phyloP scores from a whole-genome alignment of 2,888 invertebrate genomes.

The Tenthredo livida region DNA sequence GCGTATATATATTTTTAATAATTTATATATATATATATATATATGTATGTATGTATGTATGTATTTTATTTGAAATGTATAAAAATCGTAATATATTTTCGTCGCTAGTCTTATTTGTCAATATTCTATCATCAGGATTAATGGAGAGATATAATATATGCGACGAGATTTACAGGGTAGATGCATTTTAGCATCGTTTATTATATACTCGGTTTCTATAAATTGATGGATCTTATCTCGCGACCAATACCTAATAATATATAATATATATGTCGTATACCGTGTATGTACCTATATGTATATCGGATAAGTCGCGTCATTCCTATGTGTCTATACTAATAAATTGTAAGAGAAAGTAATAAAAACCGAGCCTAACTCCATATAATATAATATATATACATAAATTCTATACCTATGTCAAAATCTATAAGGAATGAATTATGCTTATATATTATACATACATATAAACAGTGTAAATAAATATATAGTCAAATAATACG shows the following conservation, averaged over 20 bases:
- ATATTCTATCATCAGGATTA: not conserved
- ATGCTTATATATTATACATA: not conserved
- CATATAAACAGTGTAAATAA: not conserved
- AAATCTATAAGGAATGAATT: not conserved
- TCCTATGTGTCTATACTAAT: not conserved
- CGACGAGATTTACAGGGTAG: constrained; percentile 45
- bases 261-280: not conserved
- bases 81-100: not conserved
- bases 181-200: constrained; percentile 49
- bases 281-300: not conserved
- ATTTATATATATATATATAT: too few species aligned
- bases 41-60: too few species aligned
- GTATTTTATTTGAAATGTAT: not conserved
- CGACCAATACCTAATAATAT: not conserved
- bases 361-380: not conserved
- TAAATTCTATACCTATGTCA: not conserved
- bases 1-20: not conserved
- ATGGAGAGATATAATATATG: not conserved
- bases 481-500: not conserved
- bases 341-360: not conserved
- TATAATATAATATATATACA: too few species aligned
- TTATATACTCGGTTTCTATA: not conserved
- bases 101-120: not conserved
- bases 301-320: not conserved
- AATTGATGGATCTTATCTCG: not conserved